Evolutionary conservation across 1,140 invertebrate genomes (phyloP).

Genomic region (Drosophila neocordata): DNA sequence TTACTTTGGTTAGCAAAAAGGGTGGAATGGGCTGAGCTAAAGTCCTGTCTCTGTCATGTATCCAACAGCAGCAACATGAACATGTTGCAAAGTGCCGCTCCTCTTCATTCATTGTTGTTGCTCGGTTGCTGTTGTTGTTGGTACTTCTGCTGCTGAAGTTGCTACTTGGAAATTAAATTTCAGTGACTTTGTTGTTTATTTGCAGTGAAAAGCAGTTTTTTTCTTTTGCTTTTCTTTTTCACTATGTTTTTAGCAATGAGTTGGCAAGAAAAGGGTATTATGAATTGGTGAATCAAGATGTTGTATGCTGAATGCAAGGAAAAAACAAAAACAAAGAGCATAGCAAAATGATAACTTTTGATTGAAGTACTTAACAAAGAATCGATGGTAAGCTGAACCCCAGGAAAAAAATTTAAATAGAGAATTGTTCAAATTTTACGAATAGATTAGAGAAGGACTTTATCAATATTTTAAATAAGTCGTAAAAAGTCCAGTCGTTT

Average conservation of each 20-base stretch:
- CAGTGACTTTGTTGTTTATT: constrained; percentile 80
- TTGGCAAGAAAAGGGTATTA: constrained; percentile 47
- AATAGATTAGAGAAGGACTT: no score
- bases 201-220: constrained; percentile 27
- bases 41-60: constrained; percentile 71
- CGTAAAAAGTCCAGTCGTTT: no score
- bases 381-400: no score
- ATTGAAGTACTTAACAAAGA: not conserved
- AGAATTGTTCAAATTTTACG: no score
- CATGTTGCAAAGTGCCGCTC: constrained; percentile 70
- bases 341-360: not conserved
- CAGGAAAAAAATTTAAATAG: no score
- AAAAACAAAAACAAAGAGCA: not conserved
- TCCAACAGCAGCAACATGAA: constrained; percentile 73
- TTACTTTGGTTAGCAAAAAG: constrained; percentile 15
- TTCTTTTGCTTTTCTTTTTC: constrained; percentile 1
- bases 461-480: no score
- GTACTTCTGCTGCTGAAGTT: constrained; percentile 41
- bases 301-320: not conserved
- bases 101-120: constrained; percentile 40
- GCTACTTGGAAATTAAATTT: constrained; percentile 74
- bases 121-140: constrained; percentile 16
- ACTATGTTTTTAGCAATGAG: constrained; percentile 24
- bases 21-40: constrained; percentile 6
- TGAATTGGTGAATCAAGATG: constrained; percentile 45